Evolutionary conservation across 1,140 invertebrate species (phyloP).

Genomic region (Drosophila albomicans): DNA sequence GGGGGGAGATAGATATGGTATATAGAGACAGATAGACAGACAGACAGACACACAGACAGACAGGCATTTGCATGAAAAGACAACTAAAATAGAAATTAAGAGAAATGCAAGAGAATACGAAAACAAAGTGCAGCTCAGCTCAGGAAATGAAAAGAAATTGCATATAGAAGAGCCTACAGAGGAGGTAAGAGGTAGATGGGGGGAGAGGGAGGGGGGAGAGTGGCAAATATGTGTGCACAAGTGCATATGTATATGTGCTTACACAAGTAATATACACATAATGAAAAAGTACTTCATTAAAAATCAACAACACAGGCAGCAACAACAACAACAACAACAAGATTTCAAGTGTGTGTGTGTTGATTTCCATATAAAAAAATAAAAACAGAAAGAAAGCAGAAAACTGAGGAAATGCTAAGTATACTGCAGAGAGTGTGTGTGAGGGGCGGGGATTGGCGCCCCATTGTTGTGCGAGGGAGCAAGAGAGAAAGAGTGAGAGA

Average conservation of each 20-base stretch:
- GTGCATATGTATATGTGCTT: slow-evolving; percentile 30
- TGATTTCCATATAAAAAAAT: slow-evolving; percentile 75
- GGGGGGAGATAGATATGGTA: too few relatives aligned
- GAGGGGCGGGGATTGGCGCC: not conserved
- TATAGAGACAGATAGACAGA: slow-evolving; percentile 23
- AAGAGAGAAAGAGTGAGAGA: slow-evolving; percentile 60
- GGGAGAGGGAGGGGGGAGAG: not conserved
- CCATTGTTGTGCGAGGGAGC: slow-evolving; percentile 48
- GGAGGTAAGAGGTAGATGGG: not conserved
- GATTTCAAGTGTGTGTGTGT: slow-evolving; percentile 61
- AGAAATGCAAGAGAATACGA: slow-evolving; percentile 48
- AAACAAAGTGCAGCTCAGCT: slow-evolving; percentile 46
- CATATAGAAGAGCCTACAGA: slow-evolving; percentile 37
- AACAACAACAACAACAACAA: slow-evolving; percentile 49
- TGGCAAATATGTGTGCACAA: slow-evolving; percentile 35
- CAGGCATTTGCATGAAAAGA: slow-evolving; percentile 72
- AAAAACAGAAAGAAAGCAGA: slow-evolving; percentile 13
- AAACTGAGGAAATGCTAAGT: slow-evolving; percentile 75
- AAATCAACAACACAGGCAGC: slow-evolving; percentile 63
- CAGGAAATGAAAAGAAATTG: slow-evolving; percentile 80
- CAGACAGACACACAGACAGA: slow-evolving; percentile 9
- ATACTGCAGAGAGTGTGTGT: slow-evolving; percentile 51
- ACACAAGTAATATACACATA: slow-evolving; percentile 60
- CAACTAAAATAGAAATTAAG: slow-evolving; percentile 82
- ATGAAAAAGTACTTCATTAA: slow-evolving; percentile 82